phyloP scores from a whole-genome alignment of 2,797 vertebrate species.

The Pipistrellus pygmaeus region DNA sequence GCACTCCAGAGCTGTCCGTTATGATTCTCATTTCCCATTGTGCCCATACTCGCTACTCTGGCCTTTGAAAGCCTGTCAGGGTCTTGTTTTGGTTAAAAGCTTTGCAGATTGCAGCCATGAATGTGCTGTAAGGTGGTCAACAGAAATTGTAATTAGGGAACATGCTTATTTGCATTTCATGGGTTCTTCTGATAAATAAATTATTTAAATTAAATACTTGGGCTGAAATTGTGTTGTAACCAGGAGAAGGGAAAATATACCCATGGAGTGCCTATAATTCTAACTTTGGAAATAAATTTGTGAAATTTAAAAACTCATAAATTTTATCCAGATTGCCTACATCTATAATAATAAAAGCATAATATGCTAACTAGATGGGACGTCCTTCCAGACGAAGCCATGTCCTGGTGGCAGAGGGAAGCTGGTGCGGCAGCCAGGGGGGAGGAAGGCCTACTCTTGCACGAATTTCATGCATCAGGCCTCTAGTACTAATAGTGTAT shows the following conservation, averaged over 20 bases:
- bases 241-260: background rate
- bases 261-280: background rate
- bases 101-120: background rate
- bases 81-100: background rate
- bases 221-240: background rate
- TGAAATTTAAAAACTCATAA: background rate
- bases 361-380: too few species aligned
- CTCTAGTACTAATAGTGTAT: background rate
- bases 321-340: background rate
- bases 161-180: background rate
- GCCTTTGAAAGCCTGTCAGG: background rate
- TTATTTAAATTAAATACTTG: constrained; percentile 31
- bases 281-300: constrained; percentile 1
- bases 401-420: too few species aligned
- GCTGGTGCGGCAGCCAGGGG: too few species aligned
- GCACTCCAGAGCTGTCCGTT: background rate
- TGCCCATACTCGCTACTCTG: background rate
- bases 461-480: too few species aligned
- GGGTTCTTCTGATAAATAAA: background rate
- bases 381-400: too few species aligned
- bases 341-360: background rate
- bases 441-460: too few species aligned
- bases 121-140: background rate
- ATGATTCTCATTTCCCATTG: background rate
- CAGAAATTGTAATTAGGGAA: background rate